Evolutionary conservation across 2,113 vertebrate species (phyloP), one percentile per base, ranked within the genome.

Genomic region (Agapornis roseicollis): DNA sequence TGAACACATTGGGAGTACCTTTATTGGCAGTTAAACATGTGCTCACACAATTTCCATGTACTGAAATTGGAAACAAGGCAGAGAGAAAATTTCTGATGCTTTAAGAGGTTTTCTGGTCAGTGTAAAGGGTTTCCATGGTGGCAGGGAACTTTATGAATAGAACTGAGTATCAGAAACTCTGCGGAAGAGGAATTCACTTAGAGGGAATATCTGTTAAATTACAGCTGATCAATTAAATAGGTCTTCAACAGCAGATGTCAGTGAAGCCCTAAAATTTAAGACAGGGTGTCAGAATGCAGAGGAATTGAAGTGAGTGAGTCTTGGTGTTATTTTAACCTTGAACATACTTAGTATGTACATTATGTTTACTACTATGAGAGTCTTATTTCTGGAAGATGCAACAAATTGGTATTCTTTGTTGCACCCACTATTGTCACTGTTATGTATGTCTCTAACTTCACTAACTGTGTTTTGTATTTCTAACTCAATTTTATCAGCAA

Each of bases 231-330:
- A 93, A 92, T 92, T 80, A 95, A 64, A 63, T 29, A 83, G 25
- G 39, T 44, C 76, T 88, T 83, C 50, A 74, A 95, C 76, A 92
- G 85, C 88, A 96, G 88, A 88, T 96, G 92, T 95, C 92, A 94
- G 88, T 90, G 90, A 95, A 95, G 82, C 50, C 33, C 68, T 86
- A 88, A 90, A 33, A 88, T 80, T 83, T 70, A 60, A 41, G 50
- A 84, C 29, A 80, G 64, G 50, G 90, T 74, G 93, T 93, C 33
- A 56, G 70, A 56, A 64, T 23, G 44, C 53, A 69, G 47, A 87
- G 47, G 70, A 84, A 42, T 19, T 55, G 70, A 27, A 82, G 52
- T 5, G 60, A 71, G 41, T 46, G 27, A 78, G 60, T 24, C 18
- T 70, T 39, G n/a, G 27, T 53, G 18, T 71, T 61, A 55, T 41